Base-by-base conservation (phyloP, 2,797 vertebrate species). In the Hyperoplus lanceolatus region DNA sequence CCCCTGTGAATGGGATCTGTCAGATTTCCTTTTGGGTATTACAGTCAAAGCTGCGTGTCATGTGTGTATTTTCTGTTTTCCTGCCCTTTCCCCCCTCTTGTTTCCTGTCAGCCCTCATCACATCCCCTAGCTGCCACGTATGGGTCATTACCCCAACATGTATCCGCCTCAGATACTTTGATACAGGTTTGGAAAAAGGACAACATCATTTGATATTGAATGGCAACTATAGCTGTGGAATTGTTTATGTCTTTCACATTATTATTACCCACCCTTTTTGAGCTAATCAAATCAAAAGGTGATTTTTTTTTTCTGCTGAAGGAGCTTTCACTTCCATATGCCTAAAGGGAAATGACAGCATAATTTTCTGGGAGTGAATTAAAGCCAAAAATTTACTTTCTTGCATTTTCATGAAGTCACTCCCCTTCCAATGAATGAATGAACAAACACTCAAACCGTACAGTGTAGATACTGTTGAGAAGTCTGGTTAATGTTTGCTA, bases 401-500 rank as follows among this genome's bases (percentile, higher is more conserved):
- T 49, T 11, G 11, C 14, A 16, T 68, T 68, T 57, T 46, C 4
- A 61, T 42, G 12, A 50, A 42, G 53, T 79, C 43, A 15, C 12
- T 68, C 54, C 10, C 46, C 18, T 29, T 77, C 12, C 29, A 43
- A 8, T 36, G 4, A 11, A 8, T 36, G 4, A 11, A 68, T 69
- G 38, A 36, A 53, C 65, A 65, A 41, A 67, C 18, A 11, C n/a
- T 18, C 21, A 57, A 9, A 15, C 36, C 50, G 67, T 21, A 45
- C 62, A 67, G 70, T 67, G 50, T 66, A 8, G 48, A 50, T 78
- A 1, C 41, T 50, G 74, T 67, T 61, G 49, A 58, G 29, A 86
- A 42, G 41, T n/a, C 36, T 61, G 60, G 66, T 84, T 78, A 80
- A 85, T 80, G 43, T 87, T 86, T 88, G 16, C 57, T 18, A 15